Conservation (phyloP, 2,113 vertebrate genomes). For the Scomber colias region DNA sequence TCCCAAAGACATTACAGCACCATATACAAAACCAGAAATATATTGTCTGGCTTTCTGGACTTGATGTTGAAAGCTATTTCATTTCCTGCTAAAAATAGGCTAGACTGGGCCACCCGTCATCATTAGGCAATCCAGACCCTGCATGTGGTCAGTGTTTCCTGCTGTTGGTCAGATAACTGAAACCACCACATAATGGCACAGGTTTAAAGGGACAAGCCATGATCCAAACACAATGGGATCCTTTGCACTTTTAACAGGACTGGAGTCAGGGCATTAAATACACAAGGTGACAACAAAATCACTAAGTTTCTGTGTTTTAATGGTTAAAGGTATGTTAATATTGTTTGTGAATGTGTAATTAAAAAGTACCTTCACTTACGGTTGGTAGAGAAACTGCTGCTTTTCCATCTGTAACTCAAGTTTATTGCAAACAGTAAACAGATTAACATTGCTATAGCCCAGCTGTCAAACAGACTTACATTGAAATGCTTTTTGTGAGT, state of each 20-base stretch:
- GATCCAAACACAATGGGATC: neutral
- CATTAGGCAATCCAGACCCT: slow-evolving; percentile 35
- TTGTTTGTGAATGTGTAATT: no score
- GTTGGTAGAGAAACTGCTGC: no score
- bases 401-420: no score
- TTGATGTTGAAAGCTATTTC: slow-evolving; percentile 26
- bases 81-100: slow-evolving; percentile 37
- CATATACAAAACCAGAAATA: neutral
- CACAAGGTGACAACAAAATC: no score
- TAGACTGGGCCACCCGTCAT: neutral
- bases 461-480: no score
- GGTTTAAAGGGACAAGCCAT: slow-evolving; percentile 9
- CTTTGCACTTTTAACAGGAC: neutral
- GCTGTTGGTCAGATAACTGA: slow-evolving; percentile 23
- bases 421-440: no score
- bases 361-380: no score
- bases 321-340: no score
- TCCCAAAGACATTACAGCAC: neutral
- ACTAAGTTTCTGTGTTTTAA: no score
- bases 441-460: no score
- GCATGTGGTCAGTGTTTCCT: slow-evolving; percentile 33
- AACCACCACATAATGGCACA: slow-evolving; percentile 34
- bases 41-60: neutral
- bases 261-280: neutral
- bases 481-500: neutral